These are phyloP conservation scores for Cryptus viduatorius DNA, from an alignment of 2,888 invertebrate species.

Conservation along the genomic window DNA sequence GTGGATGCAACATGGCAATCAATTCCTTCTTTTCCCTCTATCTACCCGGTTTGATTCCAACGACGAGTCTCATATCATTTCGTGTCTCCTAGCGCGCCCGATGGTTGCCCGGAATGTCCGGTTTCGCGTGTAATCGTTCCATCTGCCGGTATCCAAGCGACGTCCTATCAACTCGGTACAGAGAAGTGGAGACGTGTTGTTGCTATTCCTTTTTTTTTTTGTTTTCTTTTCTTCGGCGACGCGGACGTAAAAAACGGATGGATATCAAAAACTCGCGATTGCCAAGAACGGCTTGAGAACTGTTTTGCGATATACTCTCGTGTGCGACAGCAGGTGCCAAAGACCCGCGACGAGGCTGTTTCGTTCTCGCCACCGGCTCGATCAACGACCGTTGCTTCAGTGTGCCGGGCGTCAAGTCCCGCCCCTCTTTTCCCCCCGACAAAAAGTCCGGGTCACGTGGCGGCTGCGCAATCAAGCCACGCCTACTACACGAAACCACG, in stretches of 20 bases:
- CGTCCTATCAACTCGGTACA: neutral
- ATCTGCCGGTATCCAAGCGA: neutral
- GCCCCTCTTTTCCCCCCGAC: conserved; percentile 71
- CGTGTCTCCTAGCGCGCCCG: neutral
- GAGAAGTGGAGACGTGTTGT: neutral
- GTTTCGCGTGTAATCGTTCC: neutral
- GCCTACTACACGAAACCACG: conserved; percentile 69
- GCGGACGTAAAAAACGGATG: neutral
- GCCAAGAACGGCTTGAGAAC: conserved; percentile 25
- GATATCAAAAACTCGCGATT: conserved; percentile 61
- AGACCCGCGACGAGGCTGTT: conserved; percentile 71
- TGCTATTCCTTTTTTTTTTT: neutral
- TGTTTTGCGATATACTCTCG: conserved; percentile 51
- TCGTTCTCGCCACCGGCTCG: conserved; percentile 78
- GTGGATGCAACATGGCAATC: conserved; percentile 60
- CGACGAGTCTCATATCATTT: conserved; percentile 25
- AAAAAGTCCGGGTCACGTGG: conserved; percentile 77
- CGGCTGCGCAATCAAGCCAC: conserved; percentile 80
- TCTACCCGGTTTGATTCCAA: neutral
- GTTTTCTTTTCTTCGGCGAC: neutral
- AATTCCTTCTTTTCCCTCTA: neutral
- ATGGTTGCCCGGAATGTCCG: neutral
- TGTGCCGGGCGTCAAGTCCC: conserved; percentile 76
- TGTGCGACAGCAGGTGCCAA: conserved; percentile 65
- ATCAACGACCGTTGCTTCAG: conserved; percentile 75